These are phyloP conservation scores for Eilema caniola DNA, from an alignment of 2,888 invertebrate species.

Conservation along the genomic window DNA sequence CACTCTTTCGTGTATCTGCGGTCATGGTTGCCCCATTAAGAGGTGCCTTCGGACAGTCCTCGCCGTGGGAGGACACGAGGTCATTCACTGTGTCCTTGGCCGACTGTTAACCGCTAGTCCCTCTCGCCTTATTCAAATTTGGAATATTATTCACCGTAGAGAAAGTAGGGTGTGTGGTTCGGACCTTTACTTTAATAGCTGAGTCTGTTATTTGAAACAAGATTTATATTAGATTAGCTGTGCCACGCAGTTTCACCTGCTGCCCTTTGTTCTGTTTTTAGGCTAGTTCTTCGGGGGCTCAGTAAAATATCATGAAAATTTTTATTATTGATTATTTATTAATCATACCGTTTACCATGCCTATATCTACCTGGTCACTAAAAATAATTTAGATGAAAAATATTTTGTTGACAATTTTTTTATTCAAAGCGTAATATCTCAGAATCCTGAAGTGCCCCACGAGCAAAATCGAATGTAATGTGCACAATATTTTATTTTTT, in stretches of 20 bases:
- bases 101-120: constrained; percentile 56
- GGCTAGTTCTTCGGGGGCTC: neutral
- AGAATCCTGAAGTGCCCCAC: too few relatives aligned
- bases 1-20: constrained; percentile 12
- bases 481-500: too few relatives aligned
- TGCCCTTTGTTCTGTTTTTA: neutral
- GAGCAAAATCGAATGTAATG: too few relatives aligned
- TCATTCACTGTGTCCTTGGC: constrained; percentile 80
- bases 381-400: too few relatives aligned
- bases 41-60: constrained; percentile 15
- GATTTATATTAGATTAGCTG: constrained; percentile 16
- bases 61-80: constrained; percentile 58
- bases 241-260: neutral
- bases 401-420: too few relatives aligned
- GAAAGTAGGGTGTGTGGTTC: constrained; percentile 32
- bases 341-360: too few relatives aligned
- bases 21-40: constrained; percentile 23
- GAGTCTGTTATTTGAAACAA: constrained; percentile 9
- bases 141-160: constrained; percentile 38
- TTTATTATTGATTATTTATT: too few relatives aligned
- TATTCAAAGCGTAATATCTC: too few relatives aligned
- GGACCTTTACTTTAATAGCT: neutral
- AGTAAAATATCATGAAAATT: too few relatives aligned
- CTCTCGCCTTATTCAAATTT: constrained; percentile 49
- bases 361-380: too few relatives aligned